Conservation (phyloP, 2,888 invertebrate genomes). For the Heteropelma amictum region DNA sequence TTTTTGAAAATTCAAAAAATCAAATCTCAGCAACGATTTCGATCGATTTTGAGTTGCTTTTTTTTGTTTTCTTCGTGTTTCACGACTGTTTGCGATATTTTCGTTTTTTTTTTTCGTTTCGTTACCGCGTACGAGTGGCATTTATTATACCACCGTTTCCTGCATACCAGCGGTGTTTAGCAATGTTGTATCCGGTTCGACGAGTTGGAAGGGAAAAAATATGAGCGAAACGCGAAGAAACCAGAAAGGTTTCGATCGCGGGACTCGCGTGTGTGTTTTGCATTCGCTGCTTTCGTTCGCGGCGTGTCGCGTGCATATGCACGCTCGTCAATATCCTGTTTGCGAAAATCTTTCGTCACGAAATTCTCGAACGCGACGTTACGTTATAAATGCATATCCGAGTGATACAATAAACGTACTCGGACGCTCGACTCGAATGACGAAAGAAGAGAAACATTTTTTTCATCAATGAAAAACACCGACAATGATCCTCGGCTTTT, state of each 20-base stretch:
- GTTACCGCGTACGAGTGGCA: too few species aligned
- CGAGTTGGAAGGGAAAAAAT: not conserved
- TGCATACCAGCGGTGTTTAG: constrained; percentile 24
- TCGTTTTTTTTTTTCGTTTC: not conserved
- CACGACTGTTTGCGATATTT: not conserved
- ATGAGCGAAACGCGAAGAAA: constrained; percentile 10
- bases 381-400: too few species aligned
- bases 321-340: constrained; percentile 32
- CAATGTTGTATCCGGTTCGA: constrained; percentile 29
- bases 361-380: too few species aligned
- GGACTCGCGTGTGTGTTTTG: too few species aligned
- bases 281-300: too few species aligned
- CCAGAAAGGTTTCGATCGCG: constrained; percentile 1
- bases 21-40: not conserved
- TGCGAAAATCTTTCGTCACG: constrained; percentile 7
- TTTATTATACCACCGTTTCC: too few species aligned
- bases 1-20: too few species aligned
- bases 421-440: too few species aligned
- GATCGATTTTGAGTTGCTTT: not conserved
- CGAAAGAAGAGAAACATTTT: constrained; percentile 3
- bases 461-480: not conserved
- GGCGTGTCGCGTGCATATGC: not conserved
- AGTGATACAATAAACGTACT: too few species aligned
- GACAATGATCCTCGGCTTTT: too few species aligned
- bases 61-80: not conserved